Evolutionary conservation across 2,797 vertebrate species (phyloP).

Genomic region (Myioborus melanocephalus): DNA sequence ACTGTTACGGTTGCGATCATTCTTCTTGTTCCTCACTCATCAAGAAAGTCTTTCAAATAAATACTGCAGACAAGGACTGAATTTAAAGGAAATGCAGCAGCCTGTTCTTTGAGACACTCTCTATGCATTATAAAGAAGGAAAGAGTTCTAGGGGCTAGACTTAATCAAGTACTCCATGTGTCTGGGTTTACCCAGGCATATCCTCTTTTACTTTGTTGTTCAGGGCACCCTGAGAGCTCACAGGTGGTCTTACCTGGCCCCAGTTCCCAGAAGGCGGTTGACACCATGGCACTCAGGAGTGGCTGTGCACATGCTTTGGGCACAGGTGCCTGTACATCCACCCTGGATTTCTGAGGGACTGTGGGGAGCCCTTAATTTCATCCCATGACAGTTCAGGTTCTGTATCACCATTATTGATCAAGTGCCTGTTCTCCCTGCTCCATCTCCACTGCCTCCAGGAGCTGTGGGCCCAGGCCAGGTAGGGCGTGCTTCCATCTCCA

Average conservation of each 20-base stretch:
- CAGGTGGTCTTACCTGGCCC: accelerated
- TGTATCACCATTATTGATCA: not conserved
- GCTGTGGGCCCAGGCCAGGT: not conserved
- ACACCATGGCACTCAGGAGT: not conserved
- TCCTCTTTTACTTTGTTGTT: not conserved
- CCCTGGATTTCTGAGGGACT: not conserved
- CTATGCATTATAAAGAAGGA: not conserved
- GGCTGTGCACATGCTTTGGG: accelerated
- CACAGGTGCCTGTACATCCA: accelerated
- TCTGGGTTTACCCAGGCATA: not conserved
- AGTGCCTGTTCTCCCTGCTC: accelerated
- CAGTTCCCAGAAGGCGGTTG: not conserved
- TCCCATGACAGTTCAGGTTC: not conserved
- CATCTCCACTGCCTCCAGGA: not conserved
- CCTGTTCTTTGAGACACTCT: not conserved
- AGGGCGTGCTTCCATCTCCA: not conserved
- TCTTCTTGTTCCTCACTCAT: not conserved
- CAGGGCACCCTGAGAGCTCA: not conserved
- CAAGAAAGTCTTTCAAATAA: not conserved
- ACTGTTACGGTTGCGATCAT: not conserved
- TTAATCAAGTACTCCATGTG: not conserved
- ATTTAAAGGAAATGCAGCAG: not conserved
- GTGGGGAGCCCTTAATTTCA: not conserved
- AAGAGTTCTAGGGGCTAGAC: not conserved
- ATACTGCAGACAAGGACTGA: not conserved